Evolutionary conservation across 2,113 vertebrate genomes (phyloP).

Genomic region (Mirza zaza): DNA sequence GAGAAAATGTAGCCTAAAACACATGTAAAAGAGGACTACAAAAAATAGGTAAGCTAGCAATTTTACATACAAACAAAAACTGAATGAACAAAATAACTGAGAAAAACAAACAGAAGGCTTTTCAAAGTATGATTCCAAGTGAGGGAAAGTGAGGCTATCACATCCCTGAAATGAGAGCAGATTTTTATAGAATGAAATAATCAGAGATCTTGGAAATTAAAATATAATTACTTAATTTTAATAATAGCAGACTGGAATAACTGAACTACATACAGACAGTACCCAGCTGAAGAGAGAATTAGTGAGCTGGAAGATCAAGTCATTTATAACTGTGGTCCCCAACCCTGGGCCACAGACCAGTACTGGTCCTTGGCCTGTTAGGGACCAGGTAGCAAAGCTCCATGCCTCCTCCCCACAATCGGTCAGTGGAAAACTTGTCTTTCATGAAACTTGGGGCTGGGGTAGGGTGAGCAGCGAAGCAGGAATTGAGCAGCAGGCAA

Average conservation of each 20-base stretch:
- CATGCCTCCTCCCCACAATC: too few relatives aligned
- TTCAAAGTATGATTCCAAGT: neutral
- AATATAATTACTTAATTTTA: constrained; percentile 1
- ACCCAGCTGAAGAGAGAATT: neutral
- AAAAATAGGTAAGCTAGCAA: neutral
- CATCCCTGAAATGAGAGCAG: neutral
- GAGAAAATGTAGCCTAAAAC: neutral
- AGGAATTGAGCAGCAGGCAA: too few relatives aligned
- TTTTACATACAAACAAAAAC: neutral
- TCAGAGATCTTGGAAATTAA: neutral
- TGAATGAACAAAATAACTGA: neutral
- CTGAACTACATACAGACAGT: neutral
- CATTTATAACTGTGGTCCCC: neutral
- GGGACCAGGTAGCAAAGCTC: too few relatives aligned
- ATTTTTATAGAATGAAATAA: neutral
- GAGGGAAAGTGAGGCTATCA: neutral
- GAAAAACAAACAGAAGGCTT: neutral
- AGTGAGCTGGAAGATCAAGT: neutral
- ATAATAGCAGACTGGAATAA: neutral
- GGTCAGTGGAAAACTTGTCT: too few relatives aligned
- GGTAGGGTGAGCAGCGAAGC: too few relatives aligned
- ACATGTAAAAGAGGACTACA: neutral
- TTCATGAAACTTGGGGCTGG: too few relatives aligned
- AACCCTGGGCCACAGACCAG: too few relatives aligned
- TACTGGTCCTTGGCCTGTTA: too few relatives aligned